phyloP scores from a whole-genome alignment of 2,113 vertebrate genomes.

The Phoxinus phoxinus region DNA sequence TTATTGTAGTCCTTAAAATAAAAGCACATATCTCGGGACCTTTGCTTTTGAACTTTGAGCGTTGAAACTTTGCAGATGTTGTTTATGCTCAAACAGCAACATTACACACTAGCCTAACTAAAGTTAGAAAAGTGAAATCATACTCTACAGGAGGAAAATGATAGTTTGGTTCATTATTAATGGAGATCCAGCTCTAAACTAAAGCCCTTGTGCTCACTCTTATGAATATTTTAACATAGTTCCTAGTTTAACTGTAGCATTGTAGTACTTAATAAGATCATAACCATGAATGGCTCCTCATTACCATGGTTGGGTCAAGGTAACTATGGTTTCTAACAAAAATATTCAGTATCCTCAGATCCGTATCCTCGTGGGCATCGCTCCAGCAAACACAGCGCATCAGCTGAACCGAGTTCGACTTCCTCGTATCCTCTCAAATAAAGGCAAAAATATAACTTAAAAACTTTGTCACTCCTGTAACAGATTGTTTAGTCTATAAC shows the following conservation, averaged over 20 bases:
- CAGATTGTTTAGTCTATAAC: background rate
- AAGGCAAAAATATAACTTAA: no score
- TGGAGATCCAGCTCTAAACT: background rate
- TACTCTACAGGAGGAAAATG: background rate
- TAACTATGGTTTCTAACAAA: background rate
- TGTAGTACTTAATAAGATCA: background rate
- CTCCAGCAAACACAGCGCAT: no score
- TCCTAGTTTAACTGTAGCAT: background rate
- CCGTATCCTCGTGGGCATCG: no score
- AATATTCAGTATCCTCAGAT: background rate
- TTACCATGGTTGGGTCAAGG: background rate
- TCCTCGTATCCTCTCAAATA: no score
- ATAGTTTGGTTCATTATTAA: slow-evolving; percentile 1
- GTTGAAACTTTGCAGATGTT: no score
- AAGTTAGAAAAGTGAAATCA: no score
- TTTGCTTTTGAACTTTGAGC: no score
- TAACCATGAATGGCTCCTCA: background rate
- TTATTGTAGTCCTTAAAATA: no score
- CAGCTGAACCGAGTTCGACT: no score
- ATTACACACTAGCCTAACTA: no score
- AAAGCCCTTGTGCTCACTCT: background rate
- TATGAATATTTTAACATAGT: slow-evolving; percentile 7
- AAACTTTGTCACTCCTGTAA: background rate
- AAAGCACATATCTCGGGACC: no score
- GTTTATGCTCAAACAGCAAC: no score